These are phyloP conservation scores for Allophyes oxyacanthae DNA, from an alignment of 2,888 invertebrate species.

Conservation along the genomic window DNA sequence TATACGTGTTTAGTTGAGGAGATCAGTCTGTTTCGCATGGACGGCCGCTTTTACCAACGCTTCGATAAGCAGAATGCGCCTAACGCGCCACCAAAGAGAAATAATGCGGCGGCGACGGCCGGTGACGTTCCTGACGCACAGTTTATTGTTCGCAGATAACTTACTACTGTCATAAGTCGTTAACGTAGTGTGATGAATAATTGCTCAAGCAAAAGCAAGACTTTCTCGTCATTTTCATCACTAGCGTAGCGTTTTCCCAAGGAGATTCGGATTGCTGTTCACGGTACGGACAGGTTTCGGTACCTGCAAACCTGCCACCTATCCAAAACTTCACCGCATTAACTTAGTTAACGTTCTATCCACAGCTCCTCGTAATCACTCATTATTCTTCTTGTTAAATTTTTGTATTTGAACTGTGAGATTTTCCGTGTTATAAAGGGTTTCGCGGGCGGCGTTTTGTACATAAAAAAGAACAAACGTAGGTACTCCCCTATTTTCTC, in stretches of 20 bases:
- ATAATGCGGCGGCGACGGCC: conserved; percentile 24
- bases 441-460: no score
- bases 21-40: conserved; percentile 79
- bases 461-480: no score
- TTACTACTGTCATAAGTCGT: conserved; percentile 17
- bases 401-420: no score
- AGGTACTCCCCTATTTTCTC: no score
- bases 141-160: conserved; percentile 39
- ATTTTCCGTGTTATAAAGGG: no score
- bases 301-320: not conserved
- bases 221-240: conserved; percentile 22
- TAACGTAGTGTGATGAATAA: conserved; percentile 17
- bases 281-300: not conserved
- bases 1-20: conserved; percentile 61
- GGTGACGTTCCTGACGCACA: conserved; percentile 17
- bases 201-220: conserved; percentile 14
- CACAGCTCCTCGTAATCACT: no score
- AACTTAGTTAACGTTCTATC: no score
- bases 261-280: not conserved
- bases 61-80: conserved; percentile 74
- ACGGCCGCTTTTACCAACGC: conserved; percentile 82
- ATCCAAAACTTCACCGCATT: no score
- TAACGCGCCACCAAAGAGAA: conserved; percentile 43
- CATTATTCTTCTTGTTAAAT: no score
- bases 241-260: not conserved